Evolutionary conservation across 2,113 vertebrate genomes (phyloP).

Genomic region (Notiomystis cincta): DNA sequence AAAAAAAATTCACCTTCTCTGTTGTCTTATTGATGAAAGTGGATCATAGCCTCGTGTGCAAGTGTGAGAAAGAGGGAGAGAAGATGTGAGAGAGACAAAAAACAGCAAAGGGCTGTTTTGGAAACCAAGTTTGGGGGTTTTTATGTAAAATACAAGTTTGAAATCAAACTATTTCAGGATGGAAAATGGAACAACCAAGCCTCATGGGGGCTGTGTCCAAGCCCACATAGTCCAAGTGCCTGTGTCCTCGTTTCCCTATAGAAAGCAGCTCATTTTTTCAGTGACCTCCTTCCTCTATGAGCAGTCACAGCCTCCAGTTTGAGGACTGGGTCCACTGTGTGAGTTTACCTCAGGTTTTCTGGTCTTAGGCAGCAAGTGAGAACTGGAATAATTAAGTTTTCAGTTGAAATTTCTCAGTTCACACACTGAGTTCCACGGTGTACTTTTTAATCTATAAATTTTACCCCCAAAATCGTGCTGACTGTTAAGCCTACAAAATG

Average conservation of each 20-base stretch:
- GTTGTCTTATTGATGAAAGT: background rate
- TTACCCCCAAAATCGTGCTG: background rate
- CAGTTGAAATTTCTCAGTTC: background rate
- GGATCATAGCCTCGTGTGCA: background rate
- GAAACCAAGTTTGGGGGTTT: background rate
- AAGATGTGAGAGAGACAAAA: background rate
- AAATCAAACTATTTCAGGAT: background rate
- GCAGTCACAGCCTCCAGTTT: background rate
- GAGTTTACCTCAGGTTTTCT: background rate
- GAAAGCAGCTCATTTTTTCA: background rate
- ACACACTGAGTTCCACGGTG: background rate
- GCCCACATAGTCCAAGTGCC: background rate
- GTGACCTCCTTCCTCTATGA: background rate
- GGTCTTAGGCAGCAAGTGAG: background rate
- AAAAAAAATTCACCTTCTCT: background rate
- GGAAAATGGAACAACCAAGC: background rate
- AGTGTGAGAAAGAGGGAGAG: background rate
- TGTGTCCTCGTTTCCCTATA: background rate
- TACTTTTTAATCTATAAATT: background rate
- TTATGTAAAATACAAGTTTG: background rate
- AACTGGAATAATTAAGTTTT: background rate
- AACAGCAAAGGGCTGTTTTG: background rate
- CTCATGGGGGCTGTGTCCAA: background rate
- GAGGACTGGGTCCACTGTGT: accelerated
- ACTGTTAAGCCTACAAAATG: background rate